Base-by-base conservation (phyloP, 2,888 invertebrate genomes). In the Pristionchus maxplancki region DNA sequence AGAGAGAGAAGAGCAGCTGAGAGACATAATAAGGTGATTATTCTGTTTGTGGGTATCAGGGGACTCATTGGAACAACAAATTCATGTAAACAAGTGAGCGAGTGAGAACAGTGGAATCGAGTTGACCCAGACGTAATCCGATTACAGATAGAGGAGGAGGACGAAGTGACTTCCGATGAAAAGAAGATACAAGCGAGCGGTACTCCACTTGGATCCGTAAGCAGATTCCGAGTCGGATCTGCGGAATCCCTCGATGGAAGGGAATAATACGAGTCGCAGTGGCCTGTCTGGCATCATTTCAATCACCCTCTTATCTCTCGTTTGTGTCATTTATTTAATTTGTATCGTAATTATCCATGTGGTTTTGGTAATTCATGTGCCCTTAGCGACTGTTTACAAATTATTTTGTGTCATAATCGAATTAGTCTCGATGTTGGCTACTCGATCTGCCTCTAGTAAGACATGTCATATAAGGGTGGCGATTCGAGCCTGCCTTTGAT, bases 381-480 rank as follows among this genome's bases (percentile, higher is more conserved):
- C n/a, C n/a, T n/a, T n/a, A n/a, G n/a, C n/a, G n/a, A n/a, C n/a
- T 44, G 11, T 44, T 44, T 44, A 6, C 8, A 44, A 44, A 11
- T 11, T 44, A 9, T 44, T 11, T 11, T 44, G 44, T 44, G 44
- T 9, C 11, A 44, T 44, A 24, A n/a, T 58, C 58, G 58, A 58
- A 58, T 58, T 58, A 58, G 58, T 58, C 58, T 58, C 58, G 58
- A 24, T 58, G 58, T 58, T 58, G 58, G 58, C 58, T 58, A 58
- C 58, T 58, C 24, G 58, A 58, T 53, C 53, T 53, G 53, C 53
- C 53, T 53, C 58, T 58, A 58, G 58, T 58, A 58, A 58, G n/a
- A 58, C 58, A 58, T 58, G 58, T 58, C 58, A 58, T 58, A 58
- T n/a, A 58, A 58, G 58, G 58, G 58, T 58, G 58, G 58, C 58